Evolutionary conservation across 2,797 vertebrate genomes (phyloP).

Genomic region (Tokudaia tokunoshimensis): DNA sequence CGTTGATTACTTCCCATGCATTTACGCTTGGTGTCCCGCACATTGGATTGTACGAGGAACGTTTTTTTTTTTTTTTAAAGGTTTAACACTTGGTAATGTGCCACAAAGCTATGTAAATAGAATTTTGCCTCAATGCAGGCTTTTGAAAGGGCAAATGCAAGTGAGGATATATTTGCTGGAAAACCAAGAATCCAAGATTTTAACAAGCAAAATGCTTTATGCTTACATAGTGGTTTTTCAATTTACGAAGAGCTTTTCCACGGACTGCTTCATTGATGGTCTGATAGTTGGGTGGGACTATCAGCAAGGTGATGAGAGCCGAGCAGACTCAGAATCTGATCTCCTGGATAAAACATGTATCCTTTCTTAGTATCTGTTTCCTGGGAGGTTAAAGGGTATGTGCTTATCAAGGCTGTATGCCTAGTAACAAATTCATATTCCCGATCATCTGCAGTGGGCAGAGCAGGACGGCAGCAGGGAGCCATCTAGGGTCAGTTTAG

Average conservation of each 20-base stretch:
- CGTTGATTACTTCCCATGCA: background rate
- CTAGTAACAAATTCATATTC: background rate
- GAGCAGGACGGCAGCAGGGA: background rate
- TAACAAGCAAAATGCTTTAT: slow-evolving; percentile 23
- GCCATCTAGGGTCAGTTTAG: background rate
- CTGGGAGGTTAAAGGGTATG: background rate
- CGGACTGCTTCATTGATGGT: background rate
- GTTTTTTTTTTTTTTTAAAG: slow-evolving; percentile 18
- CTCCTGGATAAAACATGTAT: background rate
- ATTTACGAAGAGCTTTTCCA: background rate
- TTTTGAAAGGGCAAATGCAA: slow-evolving; percentile 58
- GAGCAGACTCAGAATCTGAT: background rate
- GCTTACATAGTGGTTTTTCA: slow-evolving; percentile 8
- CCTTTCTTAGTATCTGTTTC: background rate
- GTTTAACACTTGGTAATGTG: slow-evolving; percentile 30
- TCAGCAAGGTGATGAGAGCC: background rate
- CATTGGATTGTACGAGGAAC: background rate
- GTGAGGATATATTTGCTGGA: slow-evolving; percentile 47
- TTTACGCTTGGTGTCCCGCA: background rate
- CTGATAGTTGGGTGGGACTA: background rate
- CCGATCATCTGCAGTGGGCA: background rate
- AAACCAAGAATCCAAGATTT: background rate
- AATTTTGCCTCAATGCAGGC: background rate
- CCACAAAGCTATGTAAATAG: slow-evolving; percentile 36
- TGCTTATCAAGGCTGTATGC: background rate